These are phyloP conservation scores for Lacerta agilis DNA, from an alignment of 2,797 vertebrate species.

Conservation along the genomic window DNA sequence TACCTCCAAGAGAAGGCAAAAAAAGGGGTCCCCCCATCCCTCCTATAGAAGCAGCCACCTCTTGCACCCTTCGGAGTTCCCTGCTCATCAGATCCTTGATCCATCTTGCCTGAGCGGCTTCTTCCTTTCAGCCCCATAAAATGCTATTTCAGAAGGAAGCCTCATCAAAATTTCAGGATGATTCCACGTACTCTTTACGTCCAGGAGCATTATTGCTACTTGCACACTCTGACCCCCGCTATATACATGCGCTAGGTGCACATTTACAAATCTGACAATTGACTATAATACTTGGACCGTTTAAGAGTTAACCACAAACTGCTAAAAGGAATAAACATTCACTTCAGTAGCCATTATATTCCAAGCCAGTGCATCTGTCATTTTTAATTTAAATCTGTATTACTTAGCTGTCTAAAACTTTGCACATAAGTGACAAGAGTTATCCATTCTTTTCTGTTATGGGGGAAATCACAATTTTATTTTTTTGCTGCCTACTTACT, in stretches of 20 bases:
- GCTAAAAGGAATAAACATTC: constrained; percentile 76
- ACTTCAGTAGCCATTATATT: constrained; percentile 79
- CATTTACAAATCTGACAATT: constrained; percentile 49
- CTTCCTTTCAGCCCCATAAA: neutral
- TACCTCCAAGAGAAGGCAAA: too few relatives aligned
- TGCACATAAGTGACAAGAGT: constrained; percentile 74
- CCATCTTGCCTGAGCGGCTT: constrained; percentile 7
- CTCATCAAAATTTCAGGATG: constrained; percentile 44
- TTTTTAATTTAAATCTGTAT: constrained; percentile 81
- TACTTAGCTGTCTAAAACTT: constrained; percentile 80
- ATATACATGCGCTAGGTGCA: constrained; percentile 36
- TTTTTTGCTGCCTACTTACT: constrained; percentile 58
- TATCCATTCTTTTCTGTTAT: constrained; percentile 72
- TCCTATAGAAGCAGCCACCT: too few relatives aligned
- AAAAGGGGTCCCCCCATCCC: too few relatives aligned
- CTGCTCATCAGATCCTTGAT: neutral
- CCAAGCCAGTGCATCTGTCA: constrained; percentile 75
- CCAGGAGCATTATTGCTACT: constrained; percentile 34
- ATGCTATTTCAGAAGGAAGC: constrained; percentile 30
- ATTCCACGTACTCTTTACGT: constrained; percentile 38
- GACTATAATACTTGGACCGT: constrained; percentile 53
- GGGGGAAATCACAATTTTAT: constrained; percentile 69
- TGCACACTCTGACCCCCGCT: constrained; percentile 30
- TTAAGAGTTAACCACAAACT: constrained; percentile 73
- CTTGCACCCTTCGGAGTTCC: neutral